Conservation (phyloP, 1,140 invertebrate genomes). For the Papilio aristodemus region DNA sequence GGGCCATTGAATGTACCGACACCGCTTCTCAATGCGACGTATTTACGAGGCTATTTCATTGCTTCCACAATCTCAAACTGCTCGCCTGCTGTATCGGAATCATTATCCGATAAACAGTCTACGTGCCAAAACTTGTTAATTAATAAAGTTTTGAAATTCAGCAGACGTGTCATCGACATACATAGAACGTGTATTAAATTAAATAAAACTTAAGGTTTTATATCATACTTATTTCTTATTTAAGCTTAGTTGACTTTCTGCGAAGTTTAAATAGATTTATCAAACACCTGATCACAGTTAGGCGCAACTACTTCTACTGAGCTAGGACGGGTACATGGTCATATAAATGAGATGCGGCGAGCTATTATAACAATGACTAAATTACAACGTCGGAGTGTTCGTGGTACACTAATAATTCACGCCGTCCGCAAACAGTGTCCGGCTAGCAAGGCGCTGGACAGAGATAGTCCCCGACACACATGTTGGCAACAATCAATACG, state of each 20-base stretch:
- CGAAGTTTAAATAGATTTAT: too few relatives aligned
- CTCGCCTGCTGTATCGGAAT: neutral
- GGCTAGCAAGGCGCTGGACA: neutral
- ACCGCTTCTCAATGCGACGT: neutral
- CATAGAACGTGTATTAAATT: too few relatives aligned
- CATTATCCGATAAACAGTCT: neutral
- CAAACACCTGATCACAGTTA: too few relatives aligned
- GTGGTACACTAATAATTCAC: constrained; percentile 18
- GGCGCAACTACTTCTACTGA: too few relatives aligned
- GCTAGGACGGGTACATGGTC: too few relatives aligned
- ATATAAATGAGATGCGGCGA: neutral
- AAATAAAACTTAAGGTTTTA: too few relatives aligned
- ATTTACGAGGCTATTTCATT: constrained; percentile 6
- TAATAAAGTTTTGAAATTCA: neutral
- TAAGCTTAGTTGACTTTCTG: too few relatives aligned
- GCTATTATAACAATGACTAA: constrained; percentile 9
- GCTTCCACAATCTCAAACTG: neutral
- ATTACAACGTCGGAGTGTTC: constrained; percentile 1
- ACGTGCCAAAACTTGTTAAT: neutral
- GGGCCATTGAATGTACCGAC: neutral
- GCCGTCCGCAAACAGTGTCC: neutral
- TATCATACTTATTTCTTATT: too few relatives aligned
- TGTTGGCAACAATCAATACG: constrained; percentile 1
- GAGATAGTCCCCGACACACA: neutral
- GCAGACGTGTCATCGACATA: too few relatives aligned